Base-by-base conservation (phyloP, 2,113 vertebrate genomes). In the Syrmaticus mikado region DNA sequence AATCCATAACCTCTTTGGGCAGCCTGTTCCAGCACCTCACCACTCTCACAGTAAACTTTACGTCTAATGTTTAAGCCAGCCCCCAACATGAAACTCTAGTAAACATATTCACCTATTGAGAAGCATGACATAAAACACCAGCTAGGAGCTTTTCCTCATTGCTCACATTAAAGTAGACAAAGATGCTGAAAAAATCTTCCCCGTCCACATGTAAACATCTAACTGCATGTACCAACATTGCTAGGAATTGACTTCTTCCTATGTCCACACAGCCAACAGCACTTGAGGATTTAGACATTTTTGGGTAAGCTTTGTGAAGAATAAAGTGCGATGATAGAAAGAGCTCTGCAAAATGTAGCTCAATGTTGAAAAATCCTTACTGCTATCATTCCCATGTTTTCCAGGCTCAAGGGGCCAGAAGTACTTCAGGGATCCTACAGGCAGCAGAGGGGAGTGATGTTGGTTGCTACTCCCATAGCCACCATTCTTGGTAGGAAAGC, bases 401-500 rank as follows among this genome's bases (percentile, higher is more conserved):
- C 43, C 13, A 43, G 18, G 13, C 14, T 77, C 41, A 62, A 67
- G 28, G 6, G 10, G 11, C 3, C 50, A 76, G 45, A n/a, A 85
- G 3, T 18, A 25, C 36, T 61, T 6, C 8, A 72, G 52, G 21
- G 28, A 11, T 66, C 40, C 48, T 70, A 0, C 0, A 58, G 40
- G 27, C 8, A 43, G 24, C 13, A 25, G 30, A 76, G 40, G 74
- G 8, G 62, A 88, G 21, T 13, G 0, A 50, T 45, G 7, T 45
- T 46, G 0, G 0, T 16, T 45, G 19, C 3, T 12, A 73, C 10
- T 6, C 11, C 4, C 18, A 36, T 10, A 16, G n/a, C 36, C 72
- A 36, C 11, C 10, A 5, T 66, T 73, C 36, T 4, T 53, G 22
- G 36, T 61, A 46, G 34, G 19, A 79, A 46, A 19, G 6, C n/a